These are phyloP conservation scores for Macrosoma leucophasiata DNA, from an alignment of 2,888 invertebrate genomes.

Conservation along the genomic window DNA sequence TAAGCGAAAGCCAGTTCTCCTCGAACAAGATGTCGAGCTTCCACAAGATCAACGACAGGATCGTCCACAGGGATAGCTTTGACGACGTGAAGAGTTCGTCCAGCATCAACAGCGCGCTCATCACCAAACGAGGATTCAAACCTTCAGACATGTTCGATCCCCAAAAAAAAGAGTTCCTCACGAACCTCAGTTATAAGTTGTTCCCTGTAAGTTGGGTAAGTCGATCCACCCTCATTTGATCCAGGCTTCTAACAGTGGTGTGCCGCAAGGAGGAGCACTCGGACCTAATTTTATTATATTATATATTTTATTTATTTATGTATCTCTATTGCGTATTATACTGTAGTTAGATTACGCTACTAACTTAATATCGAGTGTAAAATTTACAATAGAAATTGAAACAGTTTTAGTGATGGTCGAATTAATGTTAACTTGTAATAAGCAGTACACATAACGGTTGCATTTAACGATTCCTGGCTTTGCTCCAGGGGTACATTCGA, in stretches of 20 bases:
- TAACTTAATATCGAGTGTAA: background rate
- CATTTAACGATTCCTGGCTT: slow-evolving; percentile 27
- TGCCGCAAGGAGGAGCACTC: slow-evolving; percentile 40
- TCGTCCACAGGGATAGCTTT: slow-evolving; percentile 64
- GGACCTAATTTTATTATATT: slow-evolving; percentile 26
- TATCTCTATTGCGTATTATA: slow-evolving; percentile 11
- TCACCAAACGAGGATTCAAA: slow-evolving; percentile 85
- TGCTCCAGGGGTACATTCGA: slow-evolving; percentile 25
- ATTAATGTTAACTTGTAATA: background rate
- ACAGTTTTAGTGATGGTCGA: background rate
- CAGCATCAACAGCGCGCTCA: slow-evolving; percentile 76
- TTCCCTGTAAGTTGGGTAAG: slow-evolving; percentile 89
- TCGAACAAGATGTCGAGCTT: slow-evolving; percentile 71
- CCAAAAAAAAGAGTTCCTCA: slow-evolving; percentile 85
- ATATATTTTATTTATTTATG: slow-evolving; percentile 26
- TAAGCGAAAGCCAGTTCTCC: slow-evolving; percentile 70
- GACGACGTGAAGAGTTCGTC: slow-evolving; percentile 68
- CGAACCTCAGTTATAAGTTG: slow-evolving; percentile 86
- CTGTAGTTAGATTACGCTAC: slow-evolving; percentile 1
- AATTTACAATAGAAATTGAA: background rate
- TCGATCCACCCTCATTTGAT: slow-evolving; percentile 38
- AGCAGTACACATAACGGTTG: slow-evolving; percentile 21
- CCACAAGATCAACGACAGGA: slow-evolving; percentile 66
- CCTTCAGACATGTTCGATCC: slow-evolving; percentile 92
- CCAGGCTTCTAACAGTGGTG: slow-evolving; percentile 50